These are phyloP conservation scores for Callaeas wilsoni DNA, from an alignment of 2,113 vertebrate species.

Conservation along the genomic window DNA sequence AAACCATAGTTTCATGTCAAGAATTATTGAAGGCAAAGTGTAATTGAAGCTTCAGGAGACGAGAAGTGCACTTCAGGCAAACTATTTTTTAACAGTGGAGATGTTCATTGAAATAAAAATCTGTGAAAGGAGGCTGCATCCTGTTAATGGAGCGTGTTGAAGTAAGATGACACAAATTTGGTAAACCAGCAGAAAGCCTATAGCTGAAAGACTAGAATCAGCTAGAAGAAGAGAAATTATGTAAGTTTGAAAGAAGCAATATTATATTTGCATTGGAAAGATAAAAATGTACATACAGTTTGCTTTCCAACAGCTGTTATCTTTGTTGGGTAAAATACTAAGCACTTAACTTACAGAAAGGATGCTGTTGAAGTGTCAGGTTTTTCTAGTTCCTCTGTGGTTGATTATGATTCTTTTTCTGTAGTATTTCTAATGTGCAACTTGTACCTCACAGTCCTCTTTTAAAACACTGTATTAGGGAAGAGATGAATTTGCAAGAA, in stretches of 20 bases:
- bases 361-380: not conserved
- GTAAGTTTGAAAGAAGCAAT: not conserved
- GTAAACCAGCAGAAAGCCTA: not conserved
- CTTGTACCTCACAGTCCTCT: not conserved
- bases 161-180: not conserved
- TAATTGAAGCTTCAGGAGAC: not conserved
- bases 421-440: not conserved
- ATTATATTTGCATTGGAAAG: not conserved
- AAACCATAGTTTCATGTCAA: not conserved
- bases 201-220: not conserved
- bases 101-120: not conserved
- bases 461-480: not conserved
- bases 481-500: not conserved
- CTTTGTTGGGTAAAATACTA: not conserved
- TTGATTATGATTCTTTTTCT: not conserved
- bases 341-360: not conserved
- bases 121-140: not conserved
- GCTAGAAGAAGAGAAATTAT: not conserved
- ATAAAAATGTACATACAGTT: not conserved
- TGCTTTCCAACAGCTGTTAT: not conserved
- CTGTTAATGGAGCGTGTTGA: not conserved
- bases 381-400: not conserved
- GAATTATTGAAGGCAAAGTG: not conserved
- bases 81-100: not conserved
- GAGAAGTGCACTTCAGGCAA: not conserved